A percentile compares a stretch with the other conserved stretches of the same genome.
Evolutionary conservation across 2,113 vertebrate genomes (phyloP).

Genomic region (Odobenus rosmarus): DNA sequence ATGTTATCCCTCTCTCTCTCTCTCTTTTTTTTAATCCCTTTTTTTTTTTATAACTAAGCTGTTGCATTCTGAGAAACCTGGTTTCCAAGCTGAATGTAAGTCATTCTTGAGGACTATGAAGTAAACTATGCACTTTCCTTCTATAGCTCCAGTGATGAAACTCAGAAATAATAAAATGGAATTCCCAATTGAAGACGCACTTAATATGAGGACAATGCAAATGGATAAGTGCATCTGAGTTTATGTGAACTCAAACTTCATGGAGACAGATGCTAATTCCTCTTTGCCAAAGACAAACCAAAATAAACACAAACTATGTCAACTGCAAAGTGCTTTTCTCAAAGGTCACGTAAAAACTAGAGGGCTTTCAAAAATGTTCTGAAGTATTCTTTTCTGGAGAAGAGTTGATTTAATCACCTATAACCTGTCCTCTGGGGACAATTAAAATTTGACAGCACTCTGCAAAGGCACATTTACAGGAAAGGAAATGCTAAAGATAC

Average conservation of each 20-base stretch:
- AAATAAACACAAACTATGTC: not conserved
- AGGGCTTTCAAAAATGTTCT: not conserved
- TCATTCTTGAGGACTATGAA: not conserved
- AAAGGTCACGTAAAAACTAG: not conserved
- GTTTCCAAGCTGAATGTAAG: not conserved
- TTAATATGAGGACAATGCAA: not conserved
- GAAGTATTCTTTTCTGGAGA: slow-evolving; percentile 32
- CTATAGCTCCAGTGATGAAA: not conserved
- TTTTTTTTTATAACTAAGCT: not conserved
- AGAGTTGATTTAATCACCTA: slow-evolving; percentile 68
- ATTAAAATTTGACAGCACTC: slow-evolving; percentile 36
- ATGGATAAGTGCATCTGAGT: not conserved
- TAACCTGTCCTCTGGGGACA: slow-evolving; percentile 46
- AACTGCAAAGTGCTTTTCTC: not conserved
- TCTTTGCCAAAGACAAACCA: not conserved
- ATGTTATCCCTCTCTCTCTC: accelerated
- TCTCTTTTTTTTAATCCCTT: not conserved
- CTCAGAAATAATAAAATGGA: not conserved
- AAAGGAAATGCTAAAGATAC: slow-evolving; percentile 24
- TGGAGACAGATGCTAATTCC: not conserved
- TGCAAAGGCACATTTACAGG: not conserved
- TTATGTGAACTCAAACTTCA: not conserved
- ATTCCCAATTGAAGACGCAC: not conserved
- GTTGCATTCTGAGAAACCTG: not conserved
- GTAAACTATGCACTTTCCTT: not conserved